phyloP scores from a whole-genome alignment of 1,140 invertebrate genomes.

The roundworm (Caenorhabditis elegans) region DNA sequence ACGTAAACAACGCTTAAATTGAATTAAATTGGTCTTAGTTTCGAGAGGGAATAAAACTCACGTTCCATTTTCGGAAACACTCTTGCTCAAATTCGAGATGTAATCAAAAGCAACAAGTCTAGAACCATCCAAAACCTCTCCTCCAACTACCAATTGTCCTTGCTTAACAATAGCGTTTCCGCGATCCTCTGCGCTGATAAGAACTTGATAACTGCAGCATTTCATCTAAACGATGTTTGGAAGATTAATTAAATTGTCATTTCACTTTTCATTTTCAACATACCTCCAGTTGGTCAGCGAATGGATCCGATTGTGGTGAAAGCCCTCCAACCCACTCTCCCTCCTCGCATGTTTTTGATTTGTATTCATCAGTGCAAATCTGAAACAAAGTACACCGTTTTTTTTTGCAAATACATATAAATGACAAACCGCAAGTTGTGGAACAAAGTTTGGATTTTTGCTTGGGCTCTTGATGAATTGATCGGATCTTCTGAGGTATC shows the following conservation, averaged over 20 bases:
- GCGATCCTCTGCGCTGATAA: conserved; percentile 24
- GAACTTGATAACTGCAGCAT: conserved; percentile 39
- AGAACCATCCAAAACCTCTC: conserved; percentile 29
- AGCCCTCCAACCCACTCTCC: conserved; percentile 47
- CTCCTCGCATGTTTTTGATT: not conserved
- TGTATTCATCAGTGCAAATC: conserved; percentile 25
- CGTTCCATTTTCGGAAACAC: conserved; percentile 3
- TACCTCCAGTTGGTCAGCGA: not conserved
- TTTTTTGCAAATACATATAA: not conserved
- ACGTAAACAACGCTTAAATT: conserved; percentile 33
- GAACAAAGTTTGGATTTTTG: conserved; percentile 12
- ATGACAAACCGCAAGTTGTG: not conserved
- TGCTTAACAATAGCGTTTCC: conserved; percentile 39
- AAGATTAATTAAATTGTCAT: not conserved
- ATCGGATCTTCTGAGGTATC: conserved; percentile 37
- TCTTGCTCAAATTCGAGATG: conserved; percentile 35
- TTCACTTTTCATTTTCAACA: not conserved
- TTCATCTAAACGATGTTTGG: not conserved
- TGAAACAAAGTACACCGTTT: not conserved
- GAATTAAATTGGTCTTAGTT: no score
- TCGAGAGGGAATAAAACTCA: no score
- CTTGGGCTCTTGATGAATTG: not conserved
- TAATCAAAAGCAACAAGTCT: conserved; percentile 42
- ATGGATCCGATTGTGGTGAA: conserved; percentile 5
- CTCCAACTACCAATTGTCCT: conserved; percentile 31